Conservation (phyloP, 2,113 vertebrate species). For the Seriola dumerili region DNA sequence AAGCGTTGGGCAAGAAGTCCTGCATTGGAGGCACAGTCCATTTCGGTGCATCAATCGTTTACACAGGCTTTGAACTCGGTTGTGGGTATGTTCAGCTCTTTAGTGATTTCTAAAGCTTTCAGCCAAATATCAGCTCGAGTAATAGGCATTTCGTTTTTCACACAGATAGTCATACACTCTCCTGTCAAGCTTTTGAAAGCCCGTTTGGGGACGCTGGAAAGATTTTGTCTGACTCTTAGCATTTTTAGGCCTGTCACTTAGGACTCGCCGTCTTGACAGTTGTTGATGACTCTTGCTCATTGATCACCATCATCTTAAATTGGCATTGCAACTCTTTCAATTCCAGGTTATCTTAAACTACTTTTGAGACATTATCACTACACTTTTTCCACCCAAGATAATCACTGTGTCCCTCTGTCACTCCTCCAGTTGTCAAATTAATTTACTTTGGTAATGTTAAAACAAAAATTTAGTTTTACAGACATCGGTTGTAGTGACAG, state of each 20-base stretch:
- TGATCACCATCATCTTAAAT: slow-evolving; percentile 19
- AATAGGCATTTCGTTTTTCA: slow-evolving; percentile 40
- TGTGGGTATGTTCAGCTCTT: slow-evolving; percentile 51
- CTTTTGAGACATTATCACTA: neutral
- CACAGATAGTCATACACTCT: slow-evolving; percentile 23
- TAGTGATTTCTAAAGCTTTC: slow-evolving; percentile 62
- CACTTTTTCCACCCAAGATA: neutral
- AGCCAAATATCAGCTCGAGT: slow-evolving; percentile 49
- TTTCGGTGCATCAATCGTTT: slow-evolving; percentile 56
- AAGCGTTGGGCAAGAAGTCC: slow-evolving; percentile 46
- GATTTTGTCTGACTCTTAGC: slow-evolving; percentile 19
- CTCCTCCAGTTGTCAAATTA: slow-evolving; percentile 17
- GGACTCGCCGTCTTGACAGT: slow-evolving; percentile 4
- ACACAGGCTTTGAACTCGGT: slow-evolving; percentile 62
- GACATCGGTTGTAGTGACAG: neutral
- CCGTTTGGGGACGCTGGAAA: slow-evolving; percentile 6
- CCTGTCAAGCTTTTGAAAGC: slow-evolving; percentile 36
- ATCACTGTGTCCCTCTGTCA: neutral
- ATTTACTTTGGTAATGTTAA: neutral
- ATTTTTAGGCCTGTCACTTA: slow-evolving; percentile 28
- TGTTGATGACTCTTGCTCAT: slow-evolving; percentile 24
- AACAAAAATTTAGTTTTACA: neutral
- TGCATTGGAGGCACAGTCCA: slow-evolving; percentile 40
- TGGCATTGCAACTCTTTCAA: slow-evolving; percentile 17
- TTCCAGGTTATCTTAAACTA: neutral